Percentiles rank a stretch among this genome's conserved stretches.
phyloP scores from a whole-genome alignment of 2,888 invertebrate species.

The Sceliomorpha sp. region DNA sequence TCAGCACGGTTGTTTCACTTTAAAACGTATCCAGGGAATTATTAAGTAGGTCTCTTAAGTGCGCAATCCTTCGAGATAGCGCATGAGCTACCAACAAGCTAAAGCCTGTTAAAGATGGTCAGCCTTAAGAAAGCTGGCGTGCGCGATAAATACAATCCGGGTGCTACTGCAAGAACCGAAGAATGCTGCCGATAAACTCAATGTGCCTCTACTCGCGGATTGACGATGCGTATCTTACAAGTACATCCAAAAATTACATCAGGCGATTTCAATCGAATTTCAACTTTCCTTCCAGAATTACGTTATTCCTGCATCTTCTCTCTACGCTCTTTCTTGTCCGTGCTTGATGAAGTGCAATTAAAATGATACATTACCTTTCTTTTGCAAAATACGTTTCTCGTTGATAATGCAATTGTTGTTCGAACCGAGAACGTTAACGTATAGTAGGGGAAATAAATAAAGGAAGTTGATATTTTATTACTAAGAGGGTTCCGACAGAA shows the following conservation, averaged over 20 bases:
- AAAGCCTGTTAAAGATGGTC: slow-evolving; percentile 41
- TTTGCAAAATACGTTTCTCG: too few species aligned
- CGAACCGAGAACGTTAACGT: too few species aligned
- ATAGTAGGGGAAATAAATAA: too few species aligned
- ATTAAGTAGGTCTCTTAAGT: slow-evolving; percentile 34
- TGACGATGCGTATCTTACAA: slow-evolving; percentile 25
- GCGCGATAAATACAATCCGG: slow-evolving; percentile 41
- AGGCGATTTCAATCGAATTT: slow-evolving; percentile 27
- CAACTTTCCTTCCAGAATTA: slow-evolving; percentile 6
- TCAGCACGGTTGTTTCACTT: slow-evolving; percentile 9
- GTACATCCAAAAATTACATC: background rate
- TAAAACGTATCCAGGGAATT: slow-evolving; percentile 25
- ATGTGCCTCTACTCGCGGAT: slow-evolving; percentile 19
- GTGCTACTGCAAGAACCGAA: slow-evolving; percentile 10
- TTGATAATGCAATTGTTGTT: too few species aligned
- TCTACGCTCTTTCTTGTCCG: too few species aligned
- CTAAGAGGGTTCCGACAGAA: too few species aligned
- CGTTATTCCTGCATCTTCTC: too few species aligned
- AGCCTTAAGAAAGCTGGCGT: slow-evolving; percentile 37
- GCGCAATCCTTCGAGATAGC: slow-evolving; percentile 36
- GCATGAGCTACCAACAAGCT: slow-evolving; percentile 27
- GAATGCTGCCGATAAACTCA: slow-evolving; percentile 8
- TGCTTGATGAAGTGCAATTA: too few species aligned
- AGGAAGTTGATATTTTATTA: too few species aligned
- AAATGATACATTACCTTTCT: too few species aligned